Evolutionary conservation across 1,140 invertebrate genomes (phyloP).

Genomic region (Ceratoteleas bidentatus): DNA sequence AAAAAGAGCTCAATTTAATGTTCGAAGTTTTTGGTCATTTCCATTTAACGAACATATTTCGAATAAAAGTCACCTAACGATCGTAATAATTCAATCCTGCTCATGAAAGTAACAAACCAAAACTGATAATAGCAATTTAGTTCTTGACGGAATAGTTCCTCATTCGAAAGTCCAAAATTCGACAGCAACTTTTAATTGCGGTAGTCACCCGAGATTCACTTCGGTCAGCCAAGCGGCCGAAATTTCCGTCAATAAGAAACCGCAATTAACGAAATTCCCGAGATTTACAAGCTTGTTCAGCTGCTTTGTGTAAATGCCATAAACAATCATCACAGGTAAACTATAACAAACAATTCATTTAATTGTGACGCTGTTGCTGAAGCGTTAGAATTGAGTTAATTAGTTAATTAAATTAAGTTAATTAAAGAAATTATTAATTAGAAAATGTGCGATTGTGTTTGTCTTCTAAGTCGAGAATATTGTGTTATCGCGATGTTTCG

Average conservation of each 20-base stretch:
- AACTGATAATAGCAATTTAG: slow-evolving; percentile 51
- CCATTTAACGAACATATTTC: slow-evolving; percentile 29
- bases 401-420: no score
- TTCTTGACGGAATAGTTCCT: slow-evolving; percentile 31
- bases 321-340: slow-evolving; percentile 26
- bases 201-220: slow-evolving; percentile 57
- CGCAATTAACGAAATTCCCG: slow-evolving; percentile 57
- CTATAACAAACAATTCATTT: slow-evolving; percentile 28
- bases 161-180: slow-evolving; percentile 31
- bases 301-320: slow-evolving; percentile 33
- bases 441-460: no score
- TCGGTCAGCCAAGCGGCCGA: slow-evolving; percentile 38
- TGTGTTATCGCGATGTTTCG: no score
- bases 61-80: slow-evolving; percentile 18
- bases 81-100: slow-evolving; percentile 25
- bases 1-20: slow-evolving; percentile 18
- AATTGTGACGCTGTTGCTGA: slow-evolving; percentile 6
- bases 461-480: no score
- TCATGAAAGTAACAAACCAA: slow-evolving; percentile 11
- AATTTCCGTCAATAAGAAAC: slow-evolving; percentile 46
- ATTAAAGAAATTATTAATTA: no score
- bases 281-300: slow-evolving; percentile 38
- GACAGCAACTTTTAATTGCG: slow-evolving; percentile 60
- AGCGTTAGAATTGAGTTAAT: no score
- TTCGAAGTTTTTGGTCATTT: slow-evolving; percentile 9